Evolutionary conservation across 2,113 vertebrate genomes (phyloP).

Genomic region (Rhynchomys soricoides): DNA sequence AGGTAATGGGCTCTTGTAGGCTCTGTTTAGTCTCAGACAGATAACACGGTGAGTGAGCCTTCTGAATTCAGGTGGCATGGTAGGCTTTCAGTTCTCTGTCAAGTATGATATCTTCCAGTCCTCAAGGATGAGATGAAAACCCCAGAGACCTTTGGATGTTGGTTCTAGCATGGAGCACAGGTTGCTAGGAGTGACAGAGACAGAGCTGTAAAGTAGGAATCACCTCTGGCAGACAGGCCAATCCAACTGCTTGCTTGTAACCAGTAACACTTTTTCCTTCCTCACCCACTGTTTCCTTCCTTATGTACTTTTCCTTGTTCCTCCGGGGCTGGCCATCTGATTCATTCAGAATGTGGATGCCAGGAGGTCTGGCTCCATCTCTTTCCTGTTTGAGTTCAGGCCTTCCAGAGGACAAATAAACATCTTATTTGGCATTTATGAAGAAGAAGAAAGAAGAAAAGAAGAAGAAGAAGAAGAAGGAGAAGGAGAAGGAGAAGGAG

Average conservation of each 20-base stretch:
- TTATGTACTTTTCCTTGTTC: background rate
- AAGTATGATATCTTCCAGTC: accelerated
- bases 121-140: background rate
- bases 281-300: background rate
- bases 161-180: background rate
- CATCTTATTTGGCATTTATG: constrained; percentile 52
- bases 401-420: constrained; percentile 47
- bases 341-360: constrained; percentile 47
- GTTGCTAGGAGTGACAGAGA: background rate
- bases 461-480: background rate
- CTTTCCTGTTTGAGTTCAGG: constrained; percentile 21
- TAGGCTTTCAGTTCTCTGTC: background rate
- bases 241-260: background rate
- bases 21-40: background rate
- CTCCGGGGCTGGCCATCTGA: constrained; percentile 43
- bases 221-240: background rate
- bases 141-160: background rate
- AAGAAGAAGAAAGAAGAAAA: background rate
- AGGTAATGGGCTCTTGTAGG: background rate
- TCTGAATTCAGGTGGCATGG: background rate
- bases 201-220: background rate
- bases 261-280: background rate
- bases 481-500: no score
- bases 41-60: background rate
- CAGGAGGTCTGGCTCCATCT: constrained; percentile 29